A percentile compares a stretch with the other conserved stretches of the same genome.
Evolutionary conservation across 2,113 vertebrate species (phyloP).

Genomic region (Trichomycterus rosablanca): DNA sequence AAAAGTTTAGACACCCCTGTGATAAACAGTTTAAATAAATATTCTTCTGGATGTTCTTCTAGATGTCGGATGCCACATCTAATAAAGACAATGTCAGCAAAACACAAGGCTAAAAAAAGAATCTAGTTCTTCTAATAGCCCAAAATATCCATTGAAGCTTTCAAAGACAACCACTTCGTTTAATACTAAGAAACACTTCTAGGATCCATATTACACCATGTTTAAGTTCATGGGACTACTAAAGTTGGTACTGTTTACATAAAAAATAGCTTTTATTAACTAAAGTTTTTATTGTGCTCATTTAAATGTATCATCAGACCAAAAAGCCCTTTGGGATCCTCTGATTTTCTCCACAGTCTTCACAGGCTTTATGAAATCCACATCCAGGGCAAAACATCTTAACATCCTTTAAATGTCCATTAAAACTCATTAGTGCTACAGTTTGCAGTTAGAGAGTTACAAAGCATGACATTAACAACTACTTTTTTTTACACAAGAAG

Average conservation of each 20-base stretch:
- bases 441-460: constrained; percentile 32
- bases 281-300: constrained; percentile 57
- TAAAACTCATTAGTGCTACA: constrained; percentile 46
- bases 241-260: constrained; percentile 16
- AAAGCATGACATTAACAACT: constrained; percentile 9
- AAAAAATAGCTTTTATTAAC: constrained; percentile 40
- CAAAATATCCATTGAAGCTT: no score
- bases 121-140: no score
- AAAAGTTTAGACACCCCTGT: no score
- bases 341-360: constrained; percentile 19
- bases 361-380: constrained; percentile 28
- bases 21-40: no score
- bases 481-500: constrained; percentile 2
- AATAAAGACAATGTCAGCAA: no score
- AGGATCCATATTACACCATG: no score
- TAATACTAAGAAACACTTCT: no score
- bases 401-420: constrained; percentile 32
- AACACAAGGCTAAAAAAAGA: no score
- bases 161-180: no score
- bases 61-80: no score
- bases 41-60: no score
- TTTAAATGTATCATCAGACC: constrained; percentile 50
- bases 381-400: constrained; percentile 7
- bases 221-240: neutral
- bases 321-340: constrained; percentile 45